Percentiles rank a stretch among this genome's conserved stretches.
Evolutionary conservation across 2,113 vertebrate genomes (phyloP).

Genomic region (rat (Rattus norvegicus)): DNA sequence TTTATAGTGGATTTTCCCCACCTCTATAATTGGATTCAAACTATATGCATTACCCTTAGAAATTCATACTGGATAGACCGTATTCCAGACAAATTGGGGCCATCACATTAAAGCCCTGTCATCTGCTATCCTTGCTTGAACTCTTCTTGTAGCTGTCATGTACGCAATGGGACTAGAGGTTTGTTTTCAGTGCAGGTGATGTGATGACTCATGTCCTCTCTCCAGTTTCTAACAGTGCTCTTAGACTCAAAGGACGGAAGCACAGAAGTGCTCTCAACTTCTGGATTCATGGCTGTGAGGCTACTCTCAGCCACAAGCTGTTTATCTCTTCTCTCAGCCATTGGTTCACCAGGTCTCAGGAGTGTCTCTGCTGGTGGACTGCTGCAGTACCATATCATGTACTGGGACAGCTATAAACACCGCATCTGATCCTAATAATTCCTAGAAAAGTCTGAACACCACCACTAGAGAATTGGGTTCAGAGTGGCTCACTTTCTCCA

Average conservation of each 20-base stretch:
- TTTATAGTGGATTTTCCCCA: conserved; percentile 90
- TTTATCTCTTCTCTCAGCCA: conserved; percentile 93
- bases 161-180: conserved; percentile 89
- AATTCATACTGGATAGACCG: conserved; percentile 92
- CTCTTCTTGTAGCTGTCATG: conserved; percentile 90
- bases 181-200: conserved; percentile 89
- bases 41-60: conserved; percentile 87
- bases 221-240: conserved; percentile 93
- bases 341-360: conserved; percentile 92
- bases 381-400: conserved; percentile 65
- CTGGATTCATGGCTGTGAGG: conserved; percentile 93
- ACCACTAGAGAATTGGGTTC: background rate
- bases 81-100: conserved; percentile 93
- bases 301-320: conserved; percentile 91
- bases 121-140: conserved; percentile 91
- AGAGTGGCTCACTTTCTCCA: background rate
- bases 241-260: conserved; percentile 95
- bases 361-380: conserved; percentile 85
- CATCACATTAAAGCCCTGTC: conserved; percentile 88
- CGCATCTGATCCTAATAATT: conserved; percentile 75
- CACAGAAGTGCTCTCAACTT: conserved; percentile 93
- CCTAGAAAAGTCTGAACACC: background rate
- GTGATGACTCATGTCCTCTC: conserved; percentile 89
- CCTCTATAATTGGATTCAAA: conserved; percentile 87
- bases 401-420: conserved; percentile 53